Percentiles rank a stretch among this genome's conserved stretches.
Conservation (phyloP, 2,113 vertebrate genomes). For the Zosterops lateralis region DNA sequence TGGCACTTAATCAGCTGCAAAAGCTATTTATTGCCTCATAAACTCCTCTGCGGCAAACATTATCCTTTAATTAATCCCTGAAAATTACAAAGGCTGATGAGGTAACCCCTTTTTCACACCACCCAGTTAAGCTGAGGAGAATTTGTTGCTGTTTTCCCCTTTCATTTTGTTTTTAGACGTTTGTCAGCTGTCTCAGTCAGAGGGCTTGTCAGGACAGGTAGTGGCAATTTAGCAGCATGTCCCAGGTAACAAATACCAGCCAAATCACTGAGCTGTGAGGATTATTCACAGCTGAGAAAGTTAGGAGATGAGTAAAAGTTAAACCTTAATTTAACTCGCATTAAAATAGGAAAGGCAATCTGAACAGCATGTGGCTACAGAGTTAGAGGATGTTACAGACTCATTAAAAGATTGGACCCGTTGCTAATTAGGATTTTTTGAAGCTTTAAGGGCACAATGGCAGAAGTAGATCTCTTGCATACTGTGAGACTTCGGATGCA, state of each 20-base stretch:
- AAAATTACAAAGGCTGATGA: constrained; percentile 22
- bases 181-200: not conserved
- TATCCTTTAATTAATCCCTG: constrained; percentile 57
- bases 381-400: not conserved
- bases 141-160: constrained; percentile 1
- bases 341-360: not conserved
- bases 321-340: not conserved
- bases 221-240: not conserved
- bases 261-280: not conserved
- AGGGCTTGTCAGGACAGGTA: not conserved
- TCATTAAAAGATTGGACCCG: not conserved
- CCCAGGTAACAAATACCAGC: not conserved
- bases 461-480: not conserved
- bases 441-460: not conserved
- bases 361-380: not conserved
- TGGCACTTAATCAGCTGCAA: constrained; percentile 47
- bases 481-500: not conserved
- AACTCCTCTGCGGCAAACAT: constrained; percentile 29
- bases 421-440: constrained; percentile 11
- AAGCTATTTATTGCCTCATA: constrained; percentile 53
- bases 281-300: constrained; percentile 2
- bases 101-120: constrained; percentile 17
- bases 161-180: not conserved
- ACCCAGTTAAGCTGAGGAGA: not conserved
- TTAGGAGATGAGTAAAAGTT: not conserved